These are phyloP conservation scores for Plagodis dolabraria DNA, from an alignment of 2,888 invertebrate species.

Conservation along the genomic window DNA sequence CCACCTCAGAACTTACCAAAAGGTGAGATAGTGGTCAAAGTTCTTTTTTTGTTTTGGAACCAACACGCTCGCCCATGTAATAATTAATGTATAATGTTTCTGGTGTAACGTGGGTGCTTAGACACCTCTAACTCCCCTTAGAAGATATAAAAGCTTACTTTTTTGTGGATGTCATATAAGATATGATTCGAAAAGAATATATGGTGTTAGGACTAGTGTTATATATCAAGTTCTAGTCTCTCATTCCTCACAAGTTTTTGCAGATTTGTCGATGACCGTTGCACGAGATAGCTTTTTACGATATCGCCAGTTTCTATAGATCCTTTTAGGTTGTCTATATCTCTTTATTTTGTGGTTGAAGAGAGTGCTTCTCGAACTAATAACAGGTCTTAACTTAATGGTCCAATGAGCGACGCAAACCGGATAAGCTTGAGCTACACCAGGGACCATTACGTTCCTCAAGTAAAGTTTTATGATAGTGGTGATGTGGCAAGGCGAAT, in stretches of 20 bases:
- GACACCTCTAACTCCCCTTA: no score
- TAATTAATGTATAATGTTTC: no score
- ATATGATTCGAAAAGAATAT: no score
- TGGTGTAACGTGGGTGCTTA: no score
- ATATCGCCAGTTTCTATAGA: constrained; percentile 25
- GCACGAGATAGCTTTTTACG: constrained; percentile 29
- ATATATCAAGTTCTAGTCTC: background rate
- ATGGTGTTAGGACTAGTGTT: no score
- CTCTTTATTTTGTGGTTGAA: constrained; percentile 6
- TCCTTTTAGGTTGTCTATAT: constrained; percentile 6
- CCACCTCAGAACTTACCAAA: no score
- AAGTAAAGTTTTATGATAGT: constrained; percentile 15
- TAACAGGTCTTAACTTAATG: constrained; percentile 31
- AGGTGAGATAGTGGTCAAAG: no score
- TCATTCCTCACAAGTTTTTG: constrained; percentile 16
- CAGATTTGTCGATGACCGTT: constrained; percentile 30
- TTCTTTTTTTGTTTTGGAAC: no score
- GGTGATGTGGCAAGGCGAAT: constrained; percentile 46
- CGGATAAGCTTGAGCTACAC: constrained; percentile 17
- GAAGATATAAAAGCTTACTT: no score
- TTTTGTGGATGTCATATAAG: no score
- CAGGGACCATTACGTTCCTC: background rate
- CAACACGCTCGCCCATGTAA: no score
- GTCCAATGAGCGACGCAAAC: constrained; percentile 12
- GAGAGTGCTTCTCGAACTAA: constrained; percentile 15